These are phyloP conservation scores for Genyomyrus donnyi DNA, from an alignment of 2,113 vertebrate species.

Conservation along the genomic window DNA sequence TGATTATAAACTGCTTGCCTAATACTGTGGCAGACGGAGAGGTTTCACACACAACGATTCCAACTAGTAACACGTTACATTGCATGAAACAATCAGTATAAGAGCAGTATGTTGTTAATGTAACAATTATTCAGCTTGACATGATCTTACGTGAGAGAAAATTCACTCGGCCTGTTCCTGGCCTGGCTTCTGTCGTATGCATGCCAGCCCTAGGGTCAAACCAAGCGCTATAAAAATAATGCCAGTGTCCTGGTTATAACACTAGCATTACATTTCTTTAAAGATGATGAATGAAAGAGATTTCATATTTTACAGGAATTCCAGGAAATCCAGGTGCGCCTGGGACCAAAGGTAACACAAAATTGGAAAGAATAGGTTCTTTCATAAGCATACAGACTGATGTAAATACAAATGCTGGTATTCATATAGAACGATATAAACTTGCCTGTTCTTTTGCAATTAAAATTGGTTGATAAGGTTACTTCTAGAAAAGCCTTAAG, in stretches of 20 bases:
- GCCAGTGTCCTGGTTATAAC: neutral
- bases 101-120: neutral
- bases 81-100: neutral
- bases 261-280: neutral
- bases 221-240: neutral
- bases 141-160: neutral
- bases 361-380: neutral
- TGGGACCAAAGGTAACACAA: slow-evolving; percentile 70
- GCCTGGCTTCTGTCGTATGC: neutral
- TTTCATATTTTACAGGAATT: slow-evolving; percentile 59
- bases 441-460: neutral
- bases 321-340: slow-evolving; percentile 74
- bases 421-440: neutral
- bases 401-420: neutral
- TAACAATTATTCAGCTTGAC: neutral
- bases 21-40: neutral
- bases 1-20: neutral
- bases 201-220: neutral
- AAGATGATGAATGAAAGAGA: neutral
- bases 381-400: neutral
- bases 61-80: neutral
- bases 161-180: neutral
- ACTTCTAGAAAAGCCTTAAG: neutral
- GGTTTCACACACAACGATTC: neutral
- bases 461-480: neutral